Conservation (phyloP, 35 echinoderm and acorn worm genomes). For the Heliocidaris tuberculata region DNA sequence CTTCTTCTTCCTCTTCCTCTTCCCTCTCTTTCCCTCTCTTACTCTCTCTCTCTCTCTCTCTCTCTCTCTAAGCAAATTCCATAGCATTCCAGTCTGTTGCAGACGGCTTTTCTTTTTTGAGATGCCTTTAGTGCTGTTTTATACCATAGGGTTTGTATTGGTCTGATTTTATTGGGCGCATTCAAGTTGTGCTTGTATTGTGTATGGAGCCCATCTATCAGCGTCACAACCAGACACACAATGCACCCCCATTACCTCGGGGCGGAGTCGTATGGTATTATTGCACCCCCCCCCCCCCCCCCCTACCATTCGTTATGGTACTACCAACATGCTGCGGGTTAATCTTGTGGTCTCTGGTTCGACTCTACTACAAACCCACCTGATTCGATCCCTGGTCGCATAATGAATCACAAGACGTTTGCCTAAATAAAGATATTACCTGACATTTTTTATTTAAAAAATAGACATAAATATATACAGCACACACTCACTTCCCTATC, state of each 20-base stretch:
- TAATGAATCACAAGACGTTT: too few species aligned
- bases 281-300: neutral
- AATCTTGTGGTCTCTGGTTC: too few species aligned
- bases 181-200: constrained; percentile 35
- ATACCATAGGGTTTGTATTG: constrained; percentile 11
- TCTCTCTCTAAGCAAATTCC: neutral
- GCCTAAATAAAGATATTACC: too few species aligned
- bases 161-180: constrained; percentile 23
- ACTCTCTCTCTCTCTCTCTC: neutral
- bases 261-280: neutral
- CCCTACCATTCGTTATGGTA: neutral
- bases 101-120: neutral
- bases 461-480: too few species aligned
- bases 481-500: too few species aligned
- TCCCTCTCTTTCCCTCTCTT: neutral
- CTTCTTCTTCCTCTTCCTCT: neutral
- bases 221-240: constrained; percentile 31
- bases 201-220: constrained; percentile 22
- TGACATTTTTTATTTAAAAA: too few species aligned
- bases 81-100: neutral
- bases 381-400: too few species aligned
- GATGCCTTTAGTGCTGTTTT: neutral
- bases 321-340: too few species aligned
- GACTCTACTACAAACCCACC: too few species aligned
- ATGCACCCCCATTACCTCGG: constrained; percentile 25